Percentiles rank a stretch among this genome's conserved stretches.
Evolutionary conservation across 2,113 vertebrate genomes (phyloP).

Genomic region (Okapia johnstoni): DNA sequence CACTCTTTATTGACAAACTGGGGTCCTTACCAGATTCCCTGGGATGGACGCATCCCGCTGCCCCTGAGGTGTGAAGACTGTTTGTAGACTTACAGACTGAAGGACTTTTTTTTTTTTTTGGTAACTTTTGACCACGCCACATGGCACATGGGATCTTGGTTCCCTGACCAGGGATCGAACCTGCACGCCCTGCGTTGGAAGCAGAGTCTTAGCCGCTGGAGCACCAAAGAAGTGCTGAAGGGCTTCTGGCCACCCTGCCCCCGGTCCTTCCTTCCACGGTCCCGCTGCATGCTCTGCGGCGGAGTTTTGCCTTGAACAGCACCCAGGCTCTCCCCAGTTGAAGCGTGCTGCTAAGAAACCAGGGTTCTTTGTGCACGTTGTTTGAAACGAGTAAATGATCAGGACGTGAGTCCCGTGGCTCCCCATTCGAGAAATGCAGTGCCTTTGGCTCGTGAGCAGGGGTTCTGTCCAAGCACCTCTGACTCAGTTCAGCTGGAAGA

Average conservation of each 20-base stretch:
- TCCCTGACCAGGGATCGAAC: neutral
- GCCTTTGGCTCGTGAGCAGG: neutral
- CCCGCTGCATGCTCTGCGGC: fast-evolving
- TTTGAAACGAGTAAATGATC: neutral
- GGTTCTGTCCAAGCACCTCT: too few species aligned
- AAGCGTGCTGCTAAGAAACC: neutral
- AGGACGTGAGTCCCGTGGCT: neutral
- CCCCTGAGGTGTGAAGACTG: fast-evolving
- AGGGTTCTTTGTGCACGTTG: fast-evolving
- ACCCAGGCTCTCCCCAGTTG: neutral
- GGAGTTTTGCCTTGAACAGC: neutral
- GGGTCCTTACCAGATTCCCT: neutral
- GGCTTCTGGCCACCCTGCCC: too few species aligned
- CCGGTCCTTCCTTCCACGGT: too few species aligned
- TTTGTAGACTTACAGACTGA: neutral
- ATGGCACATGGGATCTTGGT: neutral
- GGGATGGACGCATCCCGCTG: fast-evolving
- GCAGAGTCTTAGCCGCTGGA: neutral
- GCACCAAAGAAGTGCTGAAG: neutral
- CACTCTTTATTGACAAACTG: neutral
- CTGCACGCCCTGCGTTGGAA: neutral
- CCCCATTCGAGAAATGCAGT: neutral
- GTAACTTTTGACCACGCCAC: neutral
- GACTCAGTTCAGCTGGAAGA: neutral
- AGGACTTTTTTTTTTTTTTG: neutral